These are phyloP conservation scores for Cordylochernes scorpioides DNA, from an alignment of 2,888 invertebrate species.

Conservation along the genomic window DNA sequence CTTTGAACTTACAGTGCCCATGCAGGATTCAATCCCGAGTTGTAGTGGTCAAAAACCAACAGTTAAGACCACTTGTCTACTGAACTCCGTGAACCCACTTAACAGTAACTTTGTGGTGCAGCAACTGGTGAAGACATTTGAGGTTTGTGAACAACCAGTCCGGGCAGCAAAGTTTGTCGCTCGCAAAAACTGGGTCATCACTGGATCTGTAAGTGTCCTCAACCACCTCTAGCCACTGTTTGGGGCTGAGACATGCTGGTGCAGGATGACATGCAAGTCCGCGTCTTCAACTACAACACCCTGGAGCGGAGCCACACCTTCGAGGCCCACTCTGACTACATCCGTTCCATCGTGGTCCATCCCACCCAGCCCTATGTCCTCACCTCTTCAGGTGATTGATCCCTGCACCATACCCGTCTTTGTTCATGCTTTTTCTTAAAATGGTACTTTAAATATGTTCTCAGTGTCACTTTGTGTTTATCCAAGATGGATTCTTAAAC, in stretches of 20 bases:
- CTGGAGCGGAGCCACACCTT: conserved; percentile 78
- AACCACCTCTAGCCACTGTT: conserved; percentile 14
- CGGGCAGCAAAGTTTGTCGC: conserved; percentile 84
- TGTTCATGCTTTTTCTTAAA: too few relatives aligned
- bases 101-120: too few relatives aligned
- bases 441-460: too few relatives aligned
- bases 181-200: conserved; percentile 92
- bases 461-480: too few relatives aligned
- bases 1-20: too few relatives aligned
- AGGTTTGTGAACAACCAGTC: conserved; percentile 78
- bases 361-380: conserved; percentile 88
- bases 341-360: conserved; percentile 82
- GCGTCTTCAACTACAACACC: conserved; percentile 96
- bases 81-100: too few relatives aligned
- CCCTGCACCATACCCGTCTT: too few relatives aligned
- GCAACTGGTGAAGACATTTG: conserved; percentile 29
- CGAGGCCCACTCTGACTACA: conserved; percentile 96
- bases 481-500: conserved; percentile 4
- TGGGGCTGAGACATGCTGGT: neutral
- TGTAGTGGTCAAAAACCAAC: too few relatives aligned
- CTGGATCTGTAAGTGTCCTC: conserved; percentile 43
- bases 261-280: conserved; percentile 33
- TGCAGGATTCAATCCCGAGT: too few relatives aligned
- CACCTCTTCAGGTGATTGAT: conserved; percentile 61
- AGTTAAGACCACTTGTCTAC: too few relatives aligned